Evolutionary conservation across 2,888 invertebrate species (phyloP).

Genomic region (Abrostola triplasia): DNA sequence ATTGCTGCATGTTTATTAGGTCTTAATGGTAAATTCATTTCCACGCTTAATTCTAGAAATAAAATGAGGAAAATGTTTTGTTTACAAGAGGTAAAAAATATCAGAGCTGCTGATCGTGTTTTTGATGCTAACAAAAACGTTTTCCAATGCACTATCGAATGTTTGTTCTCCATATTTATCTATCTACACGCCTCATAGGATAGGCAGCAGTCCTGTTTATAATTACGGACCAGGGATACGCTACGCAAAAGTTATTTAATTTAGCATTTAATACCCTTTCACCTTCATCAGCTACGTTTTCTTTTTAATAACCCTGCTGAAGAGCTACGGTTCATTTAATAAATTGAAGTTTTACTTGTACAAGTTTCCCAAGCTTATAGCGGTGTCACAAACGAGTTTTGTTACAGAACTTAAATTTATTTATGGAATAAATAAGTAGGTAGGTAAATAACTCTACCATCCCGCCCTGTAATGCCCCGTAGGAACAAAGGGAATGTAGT

Average conservation of each 20-base stretch:
- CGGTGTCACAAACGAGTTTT: slow-evolving; percentile 32
- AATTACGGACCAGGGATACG: too few relatives aligned
- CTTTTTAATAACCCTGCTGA: slow-evolving; percentile 14
- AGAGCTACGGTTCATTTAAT: slow-evolving; percentile 33
- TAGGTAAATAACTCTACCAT: background rate
- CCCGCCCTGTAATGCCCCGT: slow-evolving; percentile 8
- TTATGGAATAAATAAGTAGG: slow-evolving; percentile 37
- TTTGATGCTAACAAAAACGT: too few relatives aligned
- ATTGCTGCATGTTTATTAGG: background rate
- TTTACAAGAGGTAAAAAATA: too few relatives aligned
- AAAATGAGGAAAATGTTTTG: background rate
- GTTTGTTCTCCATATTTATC: too few relatives aligned
- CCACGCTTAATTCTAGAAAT: background rate
- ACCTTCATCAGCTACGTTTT: background rate
- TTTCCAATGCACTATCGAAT: too few relatives aligned
- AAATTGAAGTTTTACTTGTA: slow-evolving; percentile 42
- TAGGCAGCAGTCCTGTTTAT: too few relatives aligned
- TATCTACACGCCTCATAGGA: too few relatives aligned
- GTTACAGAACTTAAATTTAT: slow-evolving; percentile 41
- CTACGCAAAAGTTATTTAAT: too few relatives aligned
- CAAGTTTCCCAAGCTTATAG: slow-evolving; percentile 31
- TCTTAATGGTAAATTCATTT: background rate
- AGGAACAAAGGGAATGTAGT: slow-evolving; percentile 4
- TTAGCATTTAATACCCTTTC: too few relatives aligned
- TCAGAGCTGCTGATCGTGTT: too few relatives aligned